Evolutionary conservation across 2,113 vertebrate genomes (phyloP), one percentile per base, ranked within the genome.

Genomic region (Microtus ochrogaster): DNA sequence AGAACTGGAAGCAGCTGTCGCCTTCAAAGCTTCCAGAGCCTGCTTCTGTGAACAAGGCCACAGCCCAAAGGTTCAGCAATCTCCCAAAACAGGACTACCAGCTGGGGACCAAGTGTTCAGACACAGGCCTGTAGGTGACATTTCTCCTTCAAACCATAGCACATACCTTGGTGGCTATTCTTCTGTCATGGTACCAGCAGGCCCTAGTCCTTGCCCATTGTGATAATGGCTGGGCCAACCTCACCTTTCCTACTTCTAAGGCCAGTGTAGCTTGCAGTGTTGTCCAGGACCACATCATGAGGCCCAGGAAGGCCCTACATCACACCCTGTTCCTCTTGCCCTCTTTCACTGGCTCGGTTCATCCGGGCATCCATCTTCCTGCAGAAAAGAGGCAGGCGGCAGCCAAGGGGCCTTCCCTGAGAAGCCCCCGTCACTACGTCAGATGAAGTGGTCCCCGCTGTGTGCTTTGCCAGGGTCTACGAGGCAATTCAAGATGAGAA

Each of bases 401-500:
- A 30, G 84, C 94, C 0, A 1, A 28, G 41, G 92, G 61, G 66
- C 47, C 96, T 90, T 95, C 92, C 88, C 85, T 7, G 17, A 73
- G 90, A 97, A 91, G 83, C 90, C 76, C 68, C 88, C 39, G 13
- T 93, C 96, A 79, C 85, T 1, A 3, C 30, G 90, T 94, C 86
- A 79, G 89, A 96, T 94, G 95, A 91, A 97, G 94, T 68, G 96
- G 87, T 92, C 97, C 96, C 97, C 0, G 58, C 72, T 95, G 97
- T 61, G 91, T 87, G 89, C 96, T 96, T 94, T 73, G 77, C 96
- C 76, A 36, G 78, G 86, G 94, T 94, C 95, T 97, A 66, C 0
- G 44, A 96, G 96, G 96, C 94, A 96, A 96, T 97, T 97, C 89
- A 49, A 77, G 86, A 96, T 96, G 97, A 97, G 95, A 95, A 96